Evolutionary conservation across 2,113 vertebrate species (phyloP).

Genomic region (Plotosus lineatus): DNA sequence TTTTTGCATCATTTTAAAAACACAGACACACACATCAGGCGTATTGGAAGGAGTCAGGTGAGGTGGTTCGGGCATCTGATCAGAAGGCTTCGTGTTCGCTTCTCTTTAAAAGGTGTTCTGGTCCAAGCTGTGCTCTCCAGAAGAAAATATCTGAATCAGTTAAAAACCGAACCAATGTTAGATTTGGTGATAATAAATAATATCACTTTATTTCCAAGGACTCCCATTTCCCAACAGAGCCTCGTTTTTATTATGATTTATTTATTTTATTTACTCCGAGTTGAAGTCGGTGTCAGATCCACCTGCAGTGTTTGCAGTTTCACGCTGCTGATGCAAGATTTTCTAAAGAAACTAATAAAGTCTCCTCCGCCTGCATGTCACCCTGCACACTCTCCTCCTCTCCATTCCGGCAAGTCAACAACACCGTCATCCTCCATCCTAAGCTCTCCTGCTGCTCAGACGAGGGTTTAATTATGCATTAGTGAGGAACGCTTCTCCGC

Average conservation of each 20-base stretch:
- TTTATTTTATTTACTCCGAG: background rate
- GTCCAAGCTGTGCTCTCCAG: too few relatives aligned
- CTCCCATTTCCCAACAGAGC: background rate
- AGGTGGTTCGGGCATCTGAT: too few relatives aligned
- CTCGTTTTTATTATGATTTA: background rate
- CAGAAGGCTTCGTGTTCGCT: too few relatives aligned
- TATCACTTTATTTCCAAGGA: background rate
- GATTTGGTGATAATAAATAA: background rate
- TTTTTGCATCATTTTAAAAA: too few relatives aligned
- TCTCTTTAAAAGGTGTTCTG: too few relatives aligned
- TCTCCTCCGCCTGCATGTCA: background rate
- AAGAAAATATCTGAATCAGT: too few relatives aligned
- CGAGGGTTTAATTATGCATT: slow-evolving; percentile 38
- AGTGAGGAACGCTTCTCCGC: slow-evolving; percentile 12
- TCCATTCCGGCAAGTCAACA: slow-evolving; percentile 14
- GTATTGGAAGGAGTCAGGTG: too few relatives aligned
- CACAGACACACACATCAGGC: too few relatives aligned
- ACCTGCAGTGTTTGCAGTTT: background rate
- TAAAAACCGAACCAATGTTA: too few relatives aligned
- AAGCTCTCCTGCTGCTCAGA: slow-evolving; percentile 21
- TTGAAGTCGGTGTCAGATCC: background rate
- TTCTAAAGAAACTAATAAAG: background rate
- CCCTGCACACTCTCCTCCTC: background rate
- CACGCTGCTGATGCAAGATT: slow-evolving; percentile 6
- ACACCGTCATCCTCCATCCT: slow-evolving; percentile 6